Base-by-base conservation (phyloP, 2,113 vertebrate species). In the Oryzias curvinotus region DNA sequence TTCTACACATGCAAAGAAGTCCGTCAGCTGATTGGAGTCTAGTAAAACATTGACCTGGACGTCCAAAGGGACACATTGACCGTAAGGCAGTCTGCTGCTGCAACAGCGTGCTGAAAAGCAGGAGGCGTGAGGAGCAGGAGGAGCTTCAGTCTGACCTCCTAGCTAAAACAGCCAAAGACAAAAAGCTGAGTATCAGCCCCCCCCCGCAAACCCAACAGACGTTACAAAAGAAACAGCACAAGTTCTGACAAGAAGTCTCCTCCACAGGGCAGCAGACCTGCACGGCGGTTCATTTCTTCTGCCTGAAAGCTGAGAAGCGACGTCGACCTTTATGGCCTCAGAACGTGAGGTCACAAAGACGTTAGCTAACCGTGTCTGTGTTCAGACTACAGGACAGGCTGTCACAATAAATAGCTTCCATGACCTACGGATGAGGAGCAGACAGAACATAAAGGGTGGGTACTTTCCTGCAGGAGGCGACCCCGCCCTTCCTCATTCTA, bases 201-300 rank as follows among this genome's bases (percentile, higher is more conserved):
- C 30, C 30, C 30, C 10, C 7, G 7, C 2, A 10, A 36, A 36
- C 30, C 30, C 30, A 36, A 15, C 3, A 1, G 5, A 15, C 23
- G 26, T 48, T 16, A 49, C 13, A 50, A 59, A 28, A 26, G 17
- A 71, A 30, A 43, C 26, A 57, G 60, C 59, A 71, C 68, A 68
- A 42, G 70, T 75, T 46, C 12, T 12, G 55, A 75, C 77, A 68
- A 54, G 61, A 68, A 50, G 19, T 13, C 25, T 13, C n/a, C 52
- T 44, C 14, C 47, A 66, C 50, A 41, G 23, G 57, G 15, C 53
- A 63, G 58, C 48, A 54, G 19, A 30, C 63, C 71, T 82, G 45
- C 79, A 89, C 87, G 84, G 86, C 86, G n/a, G 18, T 12, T 17
- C n/a, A 8, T 13, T 48, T 19, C 46, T 19, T n/a, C 8, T n/a